Evolutionary conservation across 2,888 invertebrate genomes (phyloP), one percentile per base, ranked within the genome.

Genomic region (Nipponacmea schrenckii): DNA sequence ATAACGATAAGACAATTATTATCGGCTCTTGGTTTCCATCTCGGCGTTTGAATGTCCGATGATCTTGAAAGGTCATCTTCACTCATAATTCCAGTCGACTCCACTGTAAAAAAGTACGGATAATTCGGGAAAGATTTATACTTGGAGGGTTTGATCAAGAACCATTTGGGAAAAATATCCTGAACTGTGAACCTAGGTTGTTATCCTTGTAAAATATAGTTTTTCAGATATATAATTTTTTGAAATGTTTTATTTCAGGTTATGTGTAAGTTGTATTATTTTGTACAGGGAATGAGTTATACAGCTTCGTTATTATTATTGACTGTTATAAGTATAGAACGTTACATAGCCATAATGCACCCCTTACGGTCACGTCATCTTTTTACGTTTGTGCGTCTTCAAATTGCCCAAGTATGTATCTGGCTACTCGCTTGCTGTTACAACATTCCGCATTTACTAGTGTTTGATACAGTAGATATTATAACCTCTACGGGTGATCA

Each of bases 221-320:
- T n/a, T n/a, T n/a, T n/a, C n/a, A n/a, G n/a, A n/a, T n/a, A n/a
- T n/a, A n/a, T n/a, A n/a, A n/a, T 39, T 39, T 17, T 50, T 50
- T 31, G 31, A 68, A 20, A n/a, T 67, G 70, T 76, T 68, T 68
- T 45, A 27, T 77, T 80, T 10, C 81, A 86, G 85, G 81, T 76
- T 17, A 83, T 96, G 77, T 97, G 96, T 90, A 95, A 95, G 88
- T 93, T 95, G 92, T 96, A 96, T 90, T 94, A 95, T 90, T 96
- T 96, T 87, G 93, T 95, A 26, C 94, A 95, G 88, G 94, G 94
- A 17, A 90, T 96, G 79, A 95, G 95, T 87, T 96, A 96, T 90
- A 95, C 95, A 1, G 95, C 95, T 1, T 96, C 96, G 24, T 95
- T 96, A 82, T 93, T 95, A 85, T 96, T 96, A 77, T 90, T 96